Percentiles rank a stretch among this genome's conserved stretches.
Evolutionary conservation across 2,797 vertebrate species (phyloP).

Genomic region (Salarias fasciatus): DNA sequence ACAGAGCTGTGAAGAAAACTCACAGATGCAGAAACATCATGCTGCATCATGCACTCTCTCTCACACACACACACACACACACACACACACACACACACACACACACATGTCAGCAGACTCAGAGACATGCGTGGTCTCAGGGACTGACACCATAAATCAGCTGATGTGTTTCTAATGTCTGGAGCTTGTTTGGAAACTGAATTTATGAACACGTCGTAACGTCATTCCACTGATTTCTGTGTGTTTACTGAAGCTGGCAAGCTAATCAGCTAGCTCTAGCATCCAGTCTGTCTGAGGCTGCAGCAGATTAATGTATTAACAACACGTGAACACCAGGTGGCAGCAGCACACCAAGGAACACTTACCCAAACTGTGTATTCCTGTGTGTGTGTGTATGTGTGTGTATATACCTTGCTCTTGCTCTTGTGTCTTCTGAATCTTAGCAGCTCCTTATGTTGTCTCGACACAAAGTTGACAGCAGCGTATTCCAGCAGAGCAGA

Average conservation of each 20-base stretch:
- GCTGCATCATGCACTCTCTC: slow-evolving; percentile 44
- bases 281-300: too few species aligned
- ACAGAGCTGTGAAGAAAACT: slow-evolving; percentile 7
- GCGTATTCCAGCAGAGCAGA: slow-evolving; percentile 96
- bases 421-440: slow-evolving; percentile 89
- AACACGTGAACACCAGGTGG: slow-evolving; percentile 30
- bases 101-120: too few species aligned
- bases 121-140: too few species aligned
- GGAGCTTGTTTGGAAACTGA: too few species aligned
- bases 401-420: slow-evolving; percentile 62
- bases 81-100: slow-evolving; percentile 19
- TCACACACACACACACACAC: too few species aligned
- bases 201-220: too few species aligned
- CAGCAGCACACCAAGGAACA: slow-evolving; percentile 5
- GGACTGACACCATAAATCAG: too few species aligned
- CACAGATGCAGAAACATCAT: slow-evolving; percentile 23
- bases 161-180: too few species aligned
- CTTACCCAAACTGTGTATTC: background rate
- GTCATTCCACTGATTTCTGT: too few species aligned
- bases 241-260: too few species aligned
- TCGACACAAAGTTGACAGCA: slow-evolving; percentile 97
- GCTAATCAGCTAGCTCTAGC: too few species aligned
- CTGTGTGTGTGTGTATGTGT: background rate
- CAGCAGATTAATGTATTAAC: slow-evolving; percentile 3
- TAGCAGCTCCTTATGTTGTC: slow-evolving; percentile 96